phyloP scores from a whole-genome alignment of 2,113 vertebrate genomes.

The Caretta caretta region DNA sequence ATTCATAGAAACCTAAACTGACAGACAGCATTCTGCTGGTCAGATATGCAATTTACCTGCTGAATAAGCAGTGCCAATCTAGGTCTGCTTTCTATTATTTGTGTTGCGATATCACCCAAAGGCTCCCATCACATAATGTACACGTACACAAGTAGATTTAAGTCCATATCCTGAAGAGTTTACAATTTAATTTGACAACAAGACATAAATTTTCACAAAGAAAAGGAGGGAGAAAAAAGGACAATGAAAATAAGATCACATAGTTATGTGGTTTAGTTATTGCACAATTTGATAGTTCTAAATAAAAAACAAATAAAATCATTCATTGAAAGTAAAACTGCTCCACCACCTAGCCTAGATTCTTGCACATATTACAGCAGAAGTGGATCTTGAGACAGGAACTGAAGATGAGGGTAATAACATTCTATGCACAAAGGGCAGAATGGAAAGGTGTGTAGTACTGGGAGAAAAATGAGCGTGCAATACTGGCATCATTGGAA shows the following conservation, averaged over 20 bases:
- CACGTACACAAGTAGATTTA: not conserved
- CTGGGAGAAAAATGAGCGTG: not conserved
- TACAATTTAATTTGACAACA: not conserved
- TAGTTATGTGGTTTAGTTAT: not conserved
- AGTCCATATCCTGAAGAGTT: not conserved
- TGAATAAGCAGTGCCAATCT: not conserved
- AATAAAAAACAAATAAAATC: too few species aligned
- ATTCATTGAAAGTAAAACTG: not conserved
- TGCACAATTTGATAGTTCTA: not conserved
- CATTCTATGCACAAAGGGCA: not conserved
- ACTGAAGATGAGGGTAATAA: not conserved
- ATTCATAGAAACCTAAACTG: not conserved
- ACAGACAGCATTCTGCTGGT: rapidly evolving
- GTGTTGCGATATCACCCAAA: not conserved
- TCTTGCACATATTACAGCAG: not conserved
- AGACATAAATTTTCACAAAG: not conserved
- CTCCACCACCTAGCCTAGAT: not conserved
- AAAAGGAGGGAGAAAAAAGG: not conserved
- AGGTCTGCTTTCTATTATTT: not conserved
- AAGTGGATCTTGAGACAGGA: not conserved
- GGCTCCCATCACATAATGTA: not conserved
- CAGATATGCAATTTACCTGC: not conserved
- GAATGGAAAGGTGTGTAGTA: not conserved
- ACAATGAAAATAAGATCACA: not conserved
- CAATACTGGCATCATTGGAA: not conserved